Conservation (phyloP, 2,888 invertebrate genomes). For the Oligia fasciuncula region DNA sequence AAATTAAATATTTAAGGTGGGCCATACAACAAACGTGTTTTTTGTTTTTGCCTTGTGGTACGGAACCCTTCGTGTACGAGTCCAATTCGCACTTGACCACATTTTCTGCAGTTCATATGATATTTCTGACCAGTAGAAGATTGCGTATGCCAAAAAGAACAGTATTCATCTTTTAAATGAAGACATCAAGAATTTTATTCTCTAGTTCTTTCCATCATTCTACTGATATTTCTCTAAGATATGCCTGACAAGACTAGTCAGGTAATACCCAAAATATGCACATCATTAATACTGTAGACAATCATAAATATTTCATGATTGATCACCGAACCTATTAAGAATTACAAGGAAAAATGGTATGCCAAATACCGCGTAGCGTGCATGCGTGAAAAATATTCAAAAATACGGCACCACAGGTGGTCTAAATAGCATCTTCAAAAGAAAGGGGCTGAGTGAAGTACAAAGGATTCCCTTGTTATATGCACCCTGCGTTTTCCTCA, state of each 20-base stretch:
- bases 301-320: constrained; percentile 17
- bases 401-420: constrained; percentile 55
- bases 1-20: too few relatives aligned
- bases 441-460: constrained; percentile 41
- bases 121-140: not conserved
- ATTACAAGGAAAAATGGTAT: constrained; percentile 39
- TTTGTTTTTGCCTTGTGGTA: too few relatives aligned
- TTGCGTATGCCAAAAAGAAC: not conserved
- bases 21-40: too few relatives aligned
- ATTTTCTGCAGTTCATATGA: not conserved
- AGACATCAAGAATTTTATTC: too few relatives aligned
- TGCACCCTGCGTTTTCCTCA: constrained; percentile 58
- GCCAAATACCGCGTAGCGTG: constrained; percentile 37
- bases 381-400: constrained; percentile 55
- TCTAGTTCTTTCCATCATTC: not conserved
- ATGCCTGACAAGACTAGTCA: not conserved
- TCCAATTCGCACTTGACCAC: too few relatives aligned
- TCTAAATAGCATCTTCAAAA: constrained; percentile 52
- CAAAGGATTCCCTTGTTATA: constrained; percentile 34
- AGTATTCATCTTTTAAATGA: not conserved
- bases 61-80: too few relatives aligned
- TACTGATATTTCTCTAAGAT: too few relatives aligned
- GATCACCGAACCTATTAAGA: constrained; percentile 19
- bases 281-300: not conserved
- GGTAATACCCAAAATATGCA: not conserved